phyloP scores from a whole-genome alignment of 2,797 vertebrate species.

The Helostoma temminkii region DNA sequence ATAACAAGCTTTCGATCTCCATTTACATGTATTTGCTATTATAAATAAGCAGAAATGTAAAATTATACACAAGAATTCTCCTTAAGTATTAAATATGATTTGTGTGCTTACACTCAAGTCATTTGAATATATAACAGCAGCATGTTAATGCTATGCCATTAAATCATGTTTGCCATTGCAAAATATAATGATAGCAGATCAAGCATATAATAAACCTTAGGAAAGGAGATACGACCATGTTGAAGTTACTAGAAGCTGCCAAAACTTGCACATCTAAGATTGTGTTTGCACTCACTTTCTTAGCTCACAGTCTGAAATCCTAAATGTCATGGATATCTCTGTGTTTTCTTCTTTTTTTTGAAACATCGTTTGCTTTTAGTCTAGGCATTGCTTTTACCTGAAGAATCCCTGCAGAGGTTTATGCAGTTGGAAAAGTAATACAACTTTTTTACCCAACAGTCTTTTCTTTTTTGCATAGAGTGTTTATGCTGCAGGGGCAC shows the following conservation, averaged over 20 bases:
- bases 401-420: conserved; percentile 22
- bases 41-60: background rate
- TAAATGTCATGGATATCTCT: conserved; percentile 32
- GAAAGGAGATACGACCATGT: conserved; percentile 2
- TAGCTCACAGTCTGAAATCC: background rate
- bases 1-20: conserved; percentile 28
- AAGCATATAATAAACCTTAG: conserved; percentile 34
- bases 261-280: conserved; percentile 9
- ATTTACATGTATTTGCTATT: conserved; percentile 41
- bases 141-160: conserved; percentile 39
- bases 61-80: conserved; percentile 15
- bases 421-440: conserved; percentile 21
- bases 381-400: conserved; percentile 13
- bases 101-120: conserved; percentile 26
- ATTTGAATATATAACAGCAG: conserved; percentile 28
- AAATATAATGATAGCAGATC: conserved; percentile 22
- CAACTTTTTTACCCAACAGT: background rate
- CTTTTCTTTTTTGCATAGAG: conserved; percentile 17
- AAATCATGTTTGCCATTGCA: conserved; percentile 33
- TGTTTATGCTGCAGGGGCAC: conserved; percentile 49
- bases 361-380: conserved; percentile 11
- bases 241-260: conserved; percentile 1
- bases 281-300: background rate
- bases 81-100: conserved; percentile 19
- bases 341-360: background rate